A percentile compares a stretch with the other conserved stretches of the same genome.
Evolutionary conservation across 2,888 invertebrate species (phyloP).

Genomic region (Cinara cedri): DNA sequence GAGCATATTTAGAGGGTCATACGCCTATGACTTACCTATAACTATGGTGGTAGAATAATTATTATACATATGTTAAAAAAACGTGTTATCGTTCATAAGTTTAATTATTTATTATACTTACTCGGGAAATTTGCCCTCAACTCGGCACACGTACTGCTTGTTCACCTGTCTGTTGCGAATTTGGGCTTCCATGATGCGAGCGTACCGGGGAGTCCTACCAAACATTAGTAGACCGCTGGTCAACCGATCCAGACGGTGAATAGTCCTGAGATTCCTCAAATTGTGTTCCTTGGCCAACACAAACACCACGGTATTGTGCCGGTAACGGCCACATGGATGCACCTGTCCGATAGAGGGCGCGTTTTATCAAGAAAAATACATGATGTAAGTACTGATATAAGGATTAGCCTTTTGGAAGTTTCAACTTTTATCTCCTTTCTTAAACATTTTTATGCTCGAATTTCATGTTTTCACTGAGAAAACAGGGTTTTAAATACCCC

Average conservation of each 20-base stretch:
- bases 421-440: too few relatives aligned
- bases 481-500: too few relatives aligned
- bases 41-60: too few relatives aligned
- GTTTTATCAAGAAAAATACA: too few relatives aligned
- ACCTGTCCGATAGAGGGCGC: conserved; percentile 69
- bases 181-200: conserved; percentile 93
- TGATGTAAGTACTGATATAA: too few relatives aligned
- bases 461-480: too few relatives aligned
- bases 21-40: too few relatives aligned
- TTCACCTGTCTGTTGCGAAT: conserved; percentile 88
- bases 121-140: conserved; percentile 93
- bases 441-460: too few relatives aligned
- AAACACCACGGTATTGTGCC: conserved; percentile 95
- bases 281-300: conserved; percentile 96
- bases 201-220: conserved; percentile 90
- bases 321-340: conserved; percentile 97
- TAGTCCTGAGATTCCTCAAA: conserved; percentile 88
- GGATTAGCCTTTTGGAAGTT: too few relatives aligned
- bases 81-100: not conserved
- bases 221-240: conserved; percentile 93
- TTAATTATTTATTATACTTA: conserved; percentile 66
- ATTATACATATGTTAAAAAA: too few relatives aligned
- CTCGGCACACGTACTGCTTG: conserved; percentile 94
- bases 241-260: conserved; percentile 94
- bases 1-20: too few relatives aligned